Percentiles rank a stretch among this genome's conserved stretches.
Conservation (phyloP, 2,113 vertebrate species). For the Dolichotis patagonum region DNA sequence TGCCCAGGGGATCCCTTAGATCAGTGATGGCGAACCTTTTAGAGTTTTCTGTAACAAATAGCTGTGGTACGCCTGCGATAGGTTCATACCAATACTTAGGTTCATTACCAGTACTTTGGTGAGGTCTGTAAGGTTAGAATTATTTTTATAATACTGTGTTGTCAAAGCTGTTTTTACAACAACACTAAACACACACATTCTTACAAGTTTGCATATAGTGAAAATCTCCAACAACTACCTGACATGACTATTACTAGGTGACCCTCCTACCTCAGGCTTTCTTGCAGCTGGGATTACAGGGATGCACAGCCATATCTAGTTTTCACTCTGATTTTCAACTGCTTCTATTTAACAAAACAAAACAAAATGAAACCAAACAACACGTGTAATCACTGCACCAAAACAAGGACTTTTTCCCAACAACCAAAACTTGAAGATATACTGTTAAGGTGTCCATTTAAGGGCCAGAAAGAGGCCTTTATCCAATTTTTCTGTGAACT, state of each 20-base stretch:
- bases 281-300: background rate
- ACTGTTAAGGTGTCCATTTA: background rate
- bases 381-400: background rate
- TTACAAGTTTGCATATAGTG: background rate
- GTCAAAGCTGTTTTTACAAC: background rate
- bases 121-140: background rate
- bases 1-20: background rate
- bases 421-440: background rate
- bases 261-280: background rate
- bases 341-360: background rate
- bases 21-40: background rate
- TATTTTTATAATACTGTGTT: background rate
- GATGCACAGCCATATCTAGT: background rate
- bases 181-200: background rate
- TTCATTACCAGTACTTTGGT: background rate
- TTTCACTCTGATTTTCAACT: slow-evolving; percentile 8
- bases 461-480: background rate
- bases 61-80: background rate
- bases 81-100: background rate
- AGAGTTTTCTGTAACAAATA: background rate
- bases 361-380: background rate
- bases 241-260: background rate
- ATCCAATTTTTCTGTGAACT: background rate
- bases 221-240: background rate
- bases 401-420: background rate